Base-by-base conservation (phyloP, 2,888 invertebrate species). In the Drosophila imparisetae region DNA sequence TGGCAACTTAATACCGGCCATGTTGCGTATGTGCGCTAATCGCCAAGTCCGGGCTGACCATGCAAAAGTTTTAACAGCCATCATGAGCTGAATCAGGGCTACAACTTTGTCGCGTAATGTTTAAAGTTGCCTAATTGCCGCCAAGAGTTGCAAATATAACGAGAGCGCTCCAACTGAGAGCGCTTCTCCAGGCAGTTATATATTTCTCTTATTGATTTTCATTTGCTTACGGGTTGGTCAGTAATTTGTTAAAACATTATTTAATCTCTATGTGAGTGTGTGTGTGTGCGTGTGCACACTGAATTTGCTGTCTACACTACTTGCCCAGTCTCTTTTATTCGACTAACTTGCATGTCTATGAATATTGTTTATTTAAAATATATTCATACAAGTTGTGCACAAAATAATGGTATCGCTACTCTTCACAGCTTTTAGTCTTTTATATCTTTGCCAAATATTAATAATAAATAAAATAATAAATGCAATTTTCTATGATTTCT, bases 21-120 rank as follows among this genome's bases (percentile, higher is more conserved):
- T 75, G 34, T 34, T 66, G 69, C 78, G 70, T 78, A 72, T 80
- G 78, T 40, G 69, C 66, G 66, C 64, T 80, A 70, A 66, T 59
- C 70, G 57, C 45, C 21, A 59, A 63, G 36, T 58, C 63, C 64
- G 36, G 10, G 18, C 18, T 29, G 21, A 10, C 32, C 45, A n/a
- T 11, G 61, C 40, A 29, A 77, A 78, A 78, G 45, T 80, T 83
- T 66, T 77, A 73, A 66, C 60, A 40, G 62, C 49, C 36, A 59
- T n/a, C 50, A 21, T 32, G 27, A 66, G 58, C 62, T 57, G 55
- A 74, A 50, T 52, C 32, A 42, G 36, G 53, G 11, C 15, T 38
- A 1, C 40, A 66, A 76, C 55, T 52, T 73, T 42, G 21, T 8
- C n/a, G 21, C 64, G 21, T 40, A 42, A 54, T 59, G 45, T 11